Conservation (phyloP, 2,888 invertebrate species). For the Augiades crinisus region DNA sequence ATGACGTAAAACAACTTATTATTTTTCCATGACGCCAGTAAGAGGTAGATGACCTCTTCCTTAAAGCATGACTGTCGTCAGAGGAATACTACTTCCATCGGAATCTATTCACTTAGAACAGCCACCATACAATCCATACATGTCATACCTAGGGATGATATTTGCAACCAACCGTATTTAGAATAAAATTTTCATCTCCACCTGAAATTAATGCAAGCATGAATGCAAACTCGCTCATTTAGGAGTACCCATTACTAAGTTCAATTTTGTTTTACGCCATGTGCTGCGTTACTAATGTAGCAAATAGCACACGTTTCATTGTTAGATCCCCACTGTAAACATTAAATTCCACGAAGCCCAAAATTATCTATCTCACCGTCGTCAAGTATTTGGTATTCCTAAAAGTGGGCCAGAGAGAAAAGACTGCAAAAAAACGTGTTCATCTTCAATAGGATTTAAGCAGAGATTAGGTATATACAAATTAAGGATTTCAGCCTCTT, state of each 20-base stretch:
- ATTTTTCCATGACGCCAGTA: no score
- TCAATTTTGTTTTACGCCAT: conserved; percentile 35
- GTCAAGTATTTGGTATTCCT: background rate
- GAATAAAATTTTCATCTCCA: conserved; percentile 17
- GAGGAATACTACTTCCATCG: background rate
- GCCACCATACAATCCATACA: conserved; percentile 1
- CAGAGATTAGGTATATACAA: no score
- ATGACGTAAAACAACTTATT: no score
- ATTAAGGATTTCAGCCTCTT: no score
- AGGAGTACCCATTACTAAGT: conserved; percentile 30
- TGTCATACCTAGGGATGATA: no score
- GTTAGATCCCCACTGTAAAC: conserved; percentile 50
- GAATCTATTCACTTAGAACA: background rate
- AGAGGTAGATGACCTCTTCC: no score
- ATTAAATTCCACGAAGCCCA: conserved; percentile 47
- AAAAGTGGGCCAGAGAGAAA: no score
- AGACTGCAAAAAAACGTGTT: no score
- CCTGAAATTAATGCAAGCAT: conserved; percentile 23
- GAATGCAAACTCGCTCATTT: conserved; percentile 37
- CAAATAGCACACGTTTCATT: conserved; percentile 40
- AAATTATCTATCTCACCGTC: background rate
- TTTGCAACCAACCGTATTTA: conserved; percentile 22
- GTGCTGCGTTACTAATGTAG: conserved; percentile 30
- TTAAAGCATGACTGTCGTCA: no score
- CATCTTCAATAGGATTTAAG: no score